Evolutionary conservation across 2,113 vertebrate genomes (phyloP).

Genomic region (Boulengeromyrus knoepffleri): DNA sequence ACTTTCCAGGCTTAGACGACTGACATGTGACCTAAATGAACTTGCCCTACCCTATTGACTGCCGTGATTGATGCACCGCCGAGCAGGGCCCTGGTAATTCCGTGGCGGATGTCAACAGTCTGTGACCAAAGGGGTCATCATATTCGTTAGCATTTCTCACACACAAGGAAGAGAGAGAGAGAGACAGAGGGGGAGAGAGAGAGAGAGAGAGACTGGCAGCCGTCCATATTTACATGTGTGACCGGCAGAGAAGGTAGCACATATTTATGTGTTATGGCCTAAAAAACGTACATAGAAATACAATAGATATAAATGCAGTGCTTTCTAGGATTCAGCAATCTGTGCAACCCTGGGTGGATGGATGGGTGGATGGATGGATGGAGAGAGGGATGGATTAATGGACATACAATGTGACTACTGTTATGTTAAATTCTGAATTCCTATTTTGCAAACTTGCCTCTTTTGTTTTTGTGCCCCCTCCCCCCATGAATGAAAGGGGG

Average conservation of each 20-base stretch:
- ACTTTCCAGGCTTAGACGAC: conserved; percentile 24
- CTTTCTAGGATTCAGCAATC: neutral
- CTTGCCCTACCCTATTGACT: conserved; percentile 44
- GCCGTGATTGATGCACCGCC: conserved; percentile 42
- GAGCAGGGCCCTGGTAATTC: conserved; percentile 39
- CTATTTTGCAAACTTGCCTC: neutral
- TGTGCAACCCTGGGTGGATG: neutral
- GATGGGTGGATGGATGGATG: neutral
- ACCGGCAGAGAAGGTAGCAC: neutral
- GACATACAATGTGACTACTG: neutral
- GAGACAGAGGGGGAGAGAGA: neutral
- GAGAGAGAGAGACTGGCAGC: neutral
- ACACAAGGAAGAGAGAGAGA: conserved; percentile 15
- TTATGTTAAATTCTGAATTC: neutral
- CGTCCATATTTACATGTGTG: neutral
- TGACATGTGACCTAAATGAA: conserved; percentile 47
- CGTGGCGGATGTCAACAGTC: conserved; percentile 42
- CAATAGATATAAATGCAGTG: neutral
- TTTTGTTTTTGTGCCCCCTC: neutral
- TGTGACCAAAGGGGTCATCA: conserved; percentile 45
- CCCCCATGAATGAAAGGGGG: neutral
- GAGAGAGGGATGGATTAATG: neutral
- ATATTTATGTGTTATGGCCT: neutral
- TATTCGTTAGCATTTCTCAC: conserved; percentile 43
- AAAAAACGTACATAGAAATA: neutral